Evolutionary conservation across 2,888 invertebrate genomes (phyloP).

Genomic region (Tipula vernalis): DNA sequence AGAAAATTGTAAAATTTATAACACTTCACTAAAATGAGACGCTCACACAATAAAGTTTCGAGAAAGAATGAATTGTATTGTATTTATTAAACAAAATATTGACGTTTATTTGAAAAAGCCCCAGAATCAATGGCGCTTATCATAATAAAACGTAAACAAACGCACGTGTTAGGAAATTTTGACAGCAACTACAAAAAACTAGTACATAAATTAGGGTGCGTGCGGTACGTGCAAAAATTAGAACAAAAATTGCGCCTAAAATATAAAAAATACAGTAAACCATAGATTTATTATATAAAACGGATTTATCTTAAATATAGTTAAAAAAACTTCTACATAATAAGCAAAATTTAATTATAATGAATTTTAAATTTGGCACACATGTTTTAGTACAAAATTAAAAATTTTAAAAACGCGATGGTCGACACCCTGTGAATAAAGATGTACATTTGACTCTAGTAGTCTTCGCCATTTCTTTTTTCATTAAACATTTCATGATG

Average conservation of each 20-base stretch:
- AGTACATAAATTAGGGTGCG: background rate
- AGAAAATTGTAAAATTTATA: too few relatives aligned
- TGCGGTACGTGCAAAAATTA: background rate
- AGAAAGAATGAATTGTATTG: too few relatives aligned
- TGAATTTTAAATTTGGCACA: background rate
- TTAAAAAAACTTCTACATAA: background rate
- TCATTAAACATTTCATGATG: conserved; percentile 28
- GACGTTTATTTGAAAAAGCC: background rate
- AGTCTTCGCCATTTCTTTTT: conserved; percentile 28
- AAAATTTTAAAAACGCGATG: background rate
- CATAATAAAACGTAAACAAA: background rate
- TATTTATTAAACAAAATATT: background rate
- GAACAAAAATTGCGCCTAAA: background rate
- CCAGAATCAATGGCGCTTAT: background rate
- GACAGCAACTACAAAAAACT: background rate
- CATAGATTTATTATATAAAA: background rate
- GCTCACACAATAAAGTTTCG: too few relatives aligned
- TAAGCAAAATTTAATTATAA: background rate
- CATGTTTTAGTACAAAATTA: background rate
- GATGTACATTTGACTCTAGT: conserved; percentile 23
- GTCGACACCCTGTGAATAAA: background rate
- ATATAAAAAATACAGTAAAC: background rate
- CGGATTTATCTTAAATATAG: background rate
- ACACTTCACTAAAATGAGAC: too few relatives aligned
- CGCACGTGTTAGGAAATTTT: background rate